A percentile compares a stretch with the other conserved stretches of the same genome.
phyloP scores from a whole-genome alignment of 2,888 invertebrate species.

The Ormyrus labotus region DNA sequence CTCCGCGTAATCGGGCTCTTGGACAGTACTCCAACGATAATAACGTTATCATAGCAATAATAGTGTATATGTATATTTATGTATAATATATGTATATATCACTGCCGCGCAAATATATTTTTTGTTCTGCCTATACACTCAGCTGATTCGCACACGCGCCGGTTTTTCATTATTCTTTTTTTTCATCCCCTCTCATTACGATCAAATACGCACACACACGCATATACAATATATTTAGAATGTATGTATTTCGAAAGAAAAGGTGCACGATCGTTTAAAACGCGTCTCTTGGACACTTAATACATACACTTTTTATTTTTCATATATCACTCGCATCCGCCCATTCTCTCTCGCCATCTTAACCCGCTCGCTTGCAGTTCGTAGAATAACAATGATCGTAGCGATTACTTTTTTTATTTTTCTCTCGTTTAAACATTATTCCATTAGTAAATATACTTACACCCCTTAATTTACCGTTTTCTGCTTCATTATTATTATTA shows the following conservation, averaged over 20 bases:
- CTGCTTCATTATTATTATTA: neutral
- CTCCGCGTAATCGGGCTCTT: constrained; percentile 22
- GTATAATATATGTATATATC: constrained; percentile 30
- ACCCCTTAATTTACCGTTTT: constrained; percentile 26
- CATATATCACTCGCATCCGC: neutral
- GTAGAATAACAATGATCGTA: constrained; percentile 48
- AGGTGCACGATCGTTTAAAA: neutral
- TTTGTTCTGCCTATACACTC: constrained; percentile 13
- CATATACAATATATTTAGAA: neutral
- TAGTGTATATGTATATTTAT: constrained; percentile 43
- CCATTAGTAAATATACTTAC: constrained; percentile 37
- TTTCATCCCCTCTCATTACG: neutral
- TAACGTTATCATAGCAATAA: constrained; percentile 47
- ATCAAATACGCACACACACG: constrained; percentile 25
- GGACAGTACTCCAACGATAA: constrained; percentile 49
- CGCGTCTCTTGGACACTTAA: constrained; percentile 5
- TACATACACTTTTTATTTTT: constrained; percentile 20
- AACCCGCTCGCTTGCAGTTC: constrained; percentile 33
- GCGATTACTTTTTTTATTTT: constrained; percentile 27
- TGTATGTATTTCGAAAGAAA: constrained; percentile 13
- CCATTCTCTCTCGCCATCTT: constrained; percentile 23
- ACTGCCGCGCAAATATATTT: constrained; percentile 23
- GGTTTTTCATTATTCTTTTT: neutral
- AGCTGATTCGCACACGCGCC: constrained; percentile 9
- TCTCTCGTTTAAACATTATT: constrained; percentile 33